A percentile compares a stretch with the other conserved stretches of the same genome.
Conservation (phyloP, 2,888 invertebrate species). For the Hylaea fasciaria region DNA sequence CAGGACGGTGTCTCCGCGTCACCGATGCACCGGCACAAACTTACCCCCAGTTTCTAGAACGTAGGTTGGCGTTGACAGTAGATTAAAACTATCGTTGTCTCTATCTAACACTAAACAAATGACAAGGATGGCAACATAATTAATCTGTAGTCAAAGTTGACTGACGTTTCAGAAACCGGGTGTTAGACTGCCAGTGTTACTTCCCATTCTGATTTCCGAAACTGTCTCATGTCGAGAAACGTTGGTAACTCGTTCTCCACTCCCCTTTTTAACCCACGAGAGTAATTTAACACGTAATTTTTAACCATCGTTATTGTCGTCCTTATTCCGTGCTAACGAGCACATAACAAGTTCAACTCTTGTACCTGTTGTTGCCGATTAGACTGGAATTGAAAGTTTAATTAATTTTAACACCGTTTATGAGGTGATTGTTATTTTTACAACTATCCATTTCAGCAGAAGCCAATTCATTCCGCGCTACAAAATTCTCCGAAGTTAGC, state of each 20-base stretch:
- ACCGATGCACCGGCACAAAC: not conserved
- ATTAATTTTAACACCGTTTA: slow-evolving; percentile 38
- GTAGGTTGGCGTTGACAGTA: no score
- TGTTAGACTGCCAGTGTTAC: slow-evolving; percentile 3
- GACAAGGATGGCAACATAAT: no score
- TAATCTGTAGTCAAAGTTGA: no score
- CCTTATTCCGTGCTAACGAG: slow-evolving; percentile 13
- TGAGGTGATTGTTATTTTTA: slow-evolving; percentile 33
- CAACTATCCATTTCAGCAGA: slow-evolving; percentile 34
- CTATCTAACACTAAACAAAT: no score
- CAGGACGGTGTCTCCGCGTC: slow-evolving; percentile 11
- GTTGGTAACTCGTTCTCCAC: not conserved
- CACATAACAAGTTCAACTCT: slow-evolving; percentile 23
- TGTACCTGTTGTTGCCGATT: slow-evolving; percentile 13
- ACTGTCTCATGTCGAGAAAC: not conserved
- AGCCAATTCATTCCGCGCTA: slow-evolving; percentile 45
- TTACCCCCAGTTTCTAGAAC: no score
- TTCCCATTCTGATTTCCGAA: not conserved
- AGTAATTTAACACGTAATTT: slow-evolving; percentile 13
- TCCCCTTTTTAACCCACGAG: not conserved
- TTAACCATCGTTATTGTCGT: not conserved
- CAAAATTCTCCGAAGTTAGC: slow-evolving; percentile 48
- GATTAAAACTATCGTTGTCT: no score
- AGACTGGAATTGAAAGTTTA: slow-evolving; percentile 20
- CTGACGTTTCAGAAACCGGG: no score